These are phyloP conservation scores for Nemopilema nomurai DNA, from an alignment of 30 jellyfish, hydroid and myxozoan genomes.

Conservation along the genomic window DNA sequence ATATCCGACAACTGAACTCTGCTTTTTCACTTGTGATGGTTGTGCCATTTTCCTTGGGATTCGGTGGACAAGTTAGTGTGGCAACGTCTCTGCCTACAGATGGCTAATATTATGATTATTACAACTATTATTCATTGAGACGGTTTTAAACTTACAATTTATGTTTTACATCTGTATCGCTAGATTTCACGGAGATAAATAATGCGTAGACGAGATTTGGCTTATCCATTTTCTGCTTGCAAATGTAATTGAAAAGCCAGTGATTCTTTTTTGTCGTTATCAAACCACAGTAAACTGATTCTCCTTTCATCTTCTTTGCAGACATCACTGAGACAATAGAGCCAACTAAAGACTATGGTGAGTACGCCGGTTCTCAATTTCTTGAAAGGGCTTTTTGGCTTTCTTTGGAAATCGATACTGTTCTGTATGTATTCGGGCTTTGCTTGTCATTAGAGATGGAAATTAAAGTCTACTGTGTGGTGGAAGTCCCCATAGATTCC, in stretches of 20 bases:
- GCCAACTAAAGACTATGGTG: background rate
- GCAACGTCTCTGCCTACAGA: too few species aligned
- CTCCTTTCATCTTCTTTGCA: background rate
- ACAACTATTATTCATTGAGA: too few species aligned
- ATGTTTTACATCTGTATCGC: background rate
- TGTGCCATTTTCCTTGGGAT: too few species aligned
- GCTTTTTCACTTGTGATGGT: too few species aligned
- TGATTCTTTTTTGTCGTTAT: background rate
- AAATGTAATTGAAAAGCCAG: background rate
- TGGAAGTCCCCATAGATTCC: too few species aligned
- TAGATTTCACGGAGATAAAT: background rate
- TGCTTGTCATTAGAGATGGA: background rate
- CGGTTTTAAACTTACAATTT: background rate
- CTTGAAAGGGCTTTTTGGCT: background rate
- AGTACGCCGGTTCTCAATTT: background rate
- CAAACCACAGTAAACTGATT: conserved; percentile 8
- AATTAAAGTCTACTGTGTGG: background rate
- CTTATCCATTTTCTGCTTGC: background rate
- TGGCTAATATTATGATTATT: too few species aligned
- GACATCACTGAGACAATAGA: conserved; percentile 16
- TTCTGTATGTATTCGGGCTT: background rate
- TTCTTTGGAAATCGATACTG: background rate
- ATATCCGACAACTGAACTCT: too few species aligned
- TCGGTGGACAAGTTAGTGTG: too few species aligned
- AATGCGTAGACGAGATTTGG: background rate